Evolutionary conservation across 2,888 invertebrate genomes (phyloP).

Genomic region (Lomographa bimaculata): DNA sequence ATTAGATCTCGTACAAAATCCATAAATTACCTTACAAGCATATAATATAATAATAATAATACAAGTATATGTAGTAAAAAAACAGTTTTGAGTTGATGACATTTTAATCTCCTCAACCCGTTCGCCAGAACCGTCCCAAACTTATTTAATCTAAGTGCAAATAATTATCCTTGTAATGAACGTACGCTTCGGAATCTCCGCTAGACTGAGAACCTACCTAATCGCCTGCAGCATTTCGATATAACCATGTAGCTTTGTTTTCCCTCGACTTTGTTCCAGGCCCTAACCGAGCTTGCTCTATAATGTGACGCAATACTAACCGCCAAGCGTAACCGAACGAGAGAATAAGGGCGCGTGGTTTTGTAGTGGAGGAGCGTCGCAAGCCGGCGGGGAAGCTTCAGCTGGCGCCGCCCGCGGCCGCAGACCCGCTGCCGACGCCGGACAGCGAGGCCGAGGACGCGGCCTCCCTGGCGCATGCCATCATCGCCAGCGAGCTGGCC

Average conservation of each 20-base stretch:
- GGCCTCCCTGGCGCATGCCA: constrained; percentile 70
- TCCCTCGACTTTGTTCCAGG: constrained; percentile 84
- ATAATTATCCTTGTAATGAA: constrained; percentile 77
- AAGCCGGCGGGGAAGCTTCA: constrained; percentile 72
- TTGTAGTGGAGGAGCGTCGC: constrained; percentile 81
- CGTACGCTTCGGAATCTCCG: constrained; percentile 54
- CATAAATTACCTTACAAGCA: constrained; percentile 5
- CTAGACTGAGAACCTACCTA: constrained; percentile 66
- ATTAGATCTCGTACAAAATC: constrained; percentile 16
- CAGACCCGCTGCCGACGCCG: constrained; percentile 73
- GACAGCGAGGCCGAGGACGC: constrained; percentile 81
- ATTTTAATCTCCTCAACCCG: constrained; percentile 10
- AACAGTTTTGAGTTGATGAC: not conserved
- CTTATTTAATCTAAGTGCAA: constrained; percentile 28
- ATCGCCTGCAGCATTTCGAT: constrained; percentile 75
- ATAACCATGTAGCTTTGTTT: constrained; percentile 79
- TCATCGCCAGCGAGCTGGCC: constrained; percentile 75
- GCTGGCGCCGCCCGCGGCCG: constrained; percentile 64
- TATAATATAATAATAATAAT: too few species aligned
- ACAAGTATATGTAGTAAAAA: too few species aligned
- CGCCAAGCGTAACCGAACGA: constrained; percentile 75
- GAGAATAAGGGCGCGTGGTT: constrained; percentile 80
- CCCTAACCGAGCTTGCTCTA: constrained; percentile 84
- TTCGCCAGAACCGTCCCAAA: constrained; percentile 4
- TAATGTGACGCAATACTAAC: constrained; percentile 84